Evolutionary conservation across 2,888 invertebrate genomes (phyloP), one percentile per base, ranked within the genome.

Genomic region (Megamerina dolium): DNA sequence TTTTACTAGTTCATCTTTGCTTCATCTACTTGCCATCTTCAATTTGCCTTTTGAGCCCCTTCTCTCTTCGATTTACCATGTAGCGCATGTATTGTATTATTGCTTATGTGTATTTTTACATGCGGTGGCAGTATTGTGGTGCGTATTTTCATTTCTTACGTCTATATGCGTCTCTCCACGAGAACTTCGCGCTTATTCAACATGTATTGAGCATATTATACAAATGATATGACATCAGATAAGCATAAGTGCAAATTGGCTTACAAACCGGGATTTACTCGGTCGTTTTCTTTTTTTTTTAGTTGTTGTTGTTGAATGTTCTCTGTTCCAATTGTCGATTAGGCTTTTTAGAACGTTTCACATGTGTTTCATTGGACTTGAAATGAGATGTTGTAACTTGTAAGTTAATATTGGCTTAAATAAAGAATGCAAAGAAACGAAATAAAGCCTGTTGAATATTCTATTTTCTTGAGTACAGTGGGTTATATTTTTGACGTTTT

Each of bases 211-310:
- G 63, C 56, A 58, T 65, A 68, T 66, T 68, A 66, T 61, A 70
- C 69, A 70, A 68, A 70, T 70, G 68, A 63, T 65, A 68, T 60
- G 67, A 69, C 68, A 70, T 70, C 64, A 70, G 68, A 67, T 66
- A 68, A 70, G 68, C 67, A 66, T 68, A 68, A 68, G 69, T 69
- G 70, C 68, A 68, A 68, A 68, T 68, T 68, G 68, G 69, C 68
- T 68, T 68, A 68, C 67, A 68, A 68, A 64, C 64, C 63, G 65
- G 64, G 65, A 68, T 66, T 69, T 68, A 65, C 54, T 49, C 17
- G 48, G 49, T 48, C 46, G 43, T 49, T 48, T 41, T 46, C 14
- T 37, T 32, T 35, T 23, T 27, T 20, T 35, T 43, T 49, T 46
- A 43, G 31, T 41, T 23, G 23, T 23, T 23, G 23, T 23, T 23